Base-by-base conservation (phyloP, 2,888 invertebrate genomes). In the Melipona bicolor region DNA sequence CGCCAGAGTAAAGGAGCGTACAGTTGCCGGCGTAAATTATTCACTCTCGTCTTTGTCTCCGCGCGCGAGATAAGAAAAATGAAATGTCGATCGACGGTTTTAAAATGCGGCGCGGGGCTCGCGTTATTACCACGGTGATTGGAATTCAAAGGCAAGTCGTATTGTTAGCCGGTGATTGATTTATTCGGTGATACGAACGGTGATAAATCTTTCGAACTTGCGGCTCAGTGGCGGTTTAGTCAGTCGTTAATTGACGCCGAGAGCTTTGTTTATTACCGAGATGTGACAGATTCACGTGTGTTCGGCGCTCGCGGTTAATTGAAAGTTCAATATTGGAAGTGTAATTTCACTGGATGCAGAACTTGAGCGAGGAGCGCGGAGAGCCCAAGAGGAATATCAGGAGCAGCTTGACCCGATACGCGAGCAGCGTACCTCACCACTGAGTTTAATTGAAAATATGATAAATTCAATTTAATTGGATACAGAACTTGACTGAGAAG, bases 401-500 rank as follows among this genome's bases (percentile, higher is more conserved):
- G 43, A 11, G 43, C 43, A 43, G 43, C 43, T 11, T 11, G 43
- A 43, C 9, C 9, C 9, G 43, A 43, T 43, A 43, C 9, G 9
- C 43, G 6, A 43, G 43, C 43, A 43, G 43, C 43, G 43, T 43
- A 43, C 9, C 43, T 43, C 11, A 43, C 43, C 43, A 9, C 43
- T 0, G 43, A 43, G 9, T 43, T 43, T 43, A 43, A 43, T 43
- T 43, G 43, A 43, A 43, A 43, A 11, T 43, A 43, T 43, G 43
- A 43, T 43, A 43, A 43, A 9, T 52, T 67, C 27, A 13, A 56
- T 56, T 56, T 32, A 49, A 19, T 54, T n/a, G 27, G 24, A 67
- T 32, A 9, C 24, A 27, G 75, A 76, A 59, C 83, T 61, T 72
- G 62, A 62, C 62, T 78, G 61, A 43, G 81, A 83, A 84, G 83